Conservation (phyloP, 2,888 invertebrate genomes). For the Apodemia mormo region DNA sequence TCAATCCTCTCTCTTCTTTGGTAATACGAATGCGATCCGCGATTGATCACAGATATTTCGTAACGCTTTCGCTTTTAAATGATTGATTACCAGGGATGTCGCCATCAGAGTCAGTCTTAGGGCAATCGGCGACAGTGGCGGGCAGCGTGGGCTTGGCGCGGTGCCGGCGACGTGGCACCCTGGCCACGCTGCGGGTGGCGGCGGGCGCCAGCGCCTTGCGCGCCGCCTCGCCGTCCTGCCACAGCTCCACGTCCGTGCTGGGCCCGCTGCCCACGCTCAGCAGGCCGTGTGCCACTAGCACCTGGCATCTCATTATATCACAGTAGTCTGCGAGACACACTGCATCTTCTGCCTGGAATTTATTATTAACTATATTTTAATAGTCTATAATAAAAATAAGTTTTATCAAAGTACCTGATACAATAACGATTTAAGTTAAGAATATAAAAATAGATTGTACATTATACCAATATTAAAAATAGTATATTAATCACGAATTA, state of each 20-base stretch:
- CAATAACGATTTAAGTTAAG: too few species aligned
- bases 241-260: slow-evolving; percentile 90
- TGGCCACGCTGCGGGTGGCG: slow-evolving; percentile 74
- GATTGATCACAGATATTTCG: too few species aligned
- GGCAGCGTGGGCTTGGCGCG: slow-evolving; percentile 38
- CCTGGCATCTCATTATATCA: slow-evolving; percentile 97
- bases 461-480: too few species aligned
- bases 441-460: too few species aligned
- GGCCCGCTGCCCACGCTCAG: slow-evolving; percentile 85
- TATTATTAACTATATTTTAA: too few species aligned
- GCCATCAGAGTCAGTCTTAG: slow-evolving; percentile 40
- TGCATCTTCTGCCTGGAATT: slow-evolving; percentile 91
- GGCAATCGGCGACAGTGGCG: slow-evolving; percentile 58
- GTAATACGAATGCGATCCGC: too few species aligned
- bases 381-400: background rate
- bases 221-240: slow-evolving; percentile 89
- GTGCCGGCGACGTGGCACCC: slow-evolving; percentile 59
- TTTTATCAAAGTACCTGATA: too few species aligned
- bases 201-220: slow-evolving; percentile 84
- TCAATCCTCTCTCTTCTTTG: too few species aligned
- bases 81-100: slow-evolving; percentile 29
- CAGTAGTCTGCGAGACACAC: slow-evolving; percentile 97
- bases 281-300: slow-evolving; percentile 88
- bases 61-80: too few species aligned
- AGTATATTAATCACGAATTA: too few species aligned